Evolutionary conservation across 1,140 invertebrate species (phyloP), one percentile per base, ranked within the genome.

Genomic region (Habropoda laboriosa): DNA sequence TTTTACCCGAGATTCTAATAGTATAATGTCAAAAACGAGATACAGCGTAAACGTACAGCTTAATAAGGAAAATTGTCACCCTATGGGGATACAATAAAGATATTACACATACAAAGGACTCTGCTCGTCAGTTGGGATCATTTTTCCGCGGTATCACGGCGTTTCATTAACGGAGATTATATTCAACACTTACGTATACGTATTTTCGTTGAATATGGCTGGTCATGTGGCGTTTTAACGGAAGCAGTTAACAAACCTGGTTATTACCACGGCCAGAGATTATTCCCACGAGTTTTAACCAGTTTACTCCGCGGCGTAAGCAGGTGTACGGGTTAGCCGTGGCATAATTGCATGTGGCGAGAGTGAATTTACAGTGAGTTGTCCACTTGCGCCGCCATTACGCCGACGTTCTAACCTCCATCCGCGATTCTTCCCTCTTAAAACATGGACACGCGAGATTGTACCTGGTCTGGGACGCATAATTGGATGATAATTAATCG

Each of bases 191-290:
- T 10, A 5, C 13, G 2, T 45, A 24, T 3, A 51, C 12, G 18
- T 49, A 47, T 30, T 21, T 55, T 27, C n/a, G 10, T 8, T 3
- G 8, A 10, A 18, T n/a, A 42, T 18, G 24, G 21, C 6, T 30
- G 27, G 18, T 60, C 21, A 35, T 13, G 40, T 72, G 30, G 55
- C 30, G 21, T 27, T 72, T 42, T 16, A 35, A 58, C 13, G 21
- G n/a, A 30, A 35, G 13, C 70, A 45, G 42, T 73, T 60, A 73
- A 73, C 55, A 47, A 60, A 73, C 21, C 55, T 60, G 70, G 55
- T 73, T 73, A 73, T 47, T 73, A 60, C 40, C 40, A 21, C n/a
- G 70, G 40, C 18, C 30, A 73, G 30, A 8, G 40, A 73, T 73
- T 73, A 60, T 38, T 73, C 70, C 70, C 70, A 21, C 40, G 55